phyloP scores from a whole-genome alignment of 2,113 vertebrate genomes.

The Xiphias gladius region DNA sequence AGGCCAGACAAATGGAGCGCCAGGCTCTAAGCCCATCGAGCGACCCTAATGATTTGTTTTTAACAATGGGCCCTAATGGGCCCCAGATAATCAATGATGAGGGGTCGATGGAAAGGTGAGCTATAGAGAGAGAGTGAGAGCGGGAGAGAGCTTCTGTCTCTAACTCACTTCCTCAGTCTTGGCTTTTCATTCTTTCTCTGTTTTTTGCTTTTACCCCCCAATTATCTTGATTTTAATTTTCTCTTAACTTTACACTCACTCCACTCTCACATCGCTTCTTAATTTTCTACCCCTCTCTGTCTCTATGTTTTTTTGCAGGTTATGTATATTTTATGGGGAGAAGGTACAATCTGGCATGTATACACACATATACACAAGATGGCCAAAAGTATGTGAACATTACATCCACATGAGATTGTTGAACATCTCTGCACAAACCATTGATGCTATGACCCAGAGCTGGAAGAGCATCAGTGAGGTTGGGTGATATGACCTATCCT shows the following conservation, averaged over 20 bases:
- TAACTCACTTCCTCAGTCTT: slow-evolving; percentile 50
- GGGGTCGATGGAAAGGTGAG: slow-evolving; percentile 92
- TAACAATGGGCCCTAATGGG: slow-evolving; percentile 97
- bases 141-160: slow-evolving; percentile 41
- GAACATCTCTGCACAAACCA: neutral
- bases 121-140: slow-evolving; percentile 73
- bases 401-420: neutral
- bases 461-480: neutral
- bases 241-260: slow-evolving; percentile 25
- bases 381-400: neutral
- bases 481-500: neutral
- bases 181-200: slow-evolving; percentile 33
- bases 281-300: neutral
- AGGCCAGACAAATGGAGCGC: slow-evolving; percentile 92
- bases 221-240: slow-evolving; percentile 58
- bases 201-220: slow-evolving; percentile 38
- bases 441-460: neutral
- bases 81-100: slow-evolving; percentile 95
- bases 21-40: slow-evolving; percentile 92
- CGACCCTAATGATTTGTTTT: slow-evolving; percentile 91
- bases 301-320: neutral
- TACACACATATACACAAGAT: neutral
- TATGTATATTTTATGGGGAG: slow-evolving; percentile 32
- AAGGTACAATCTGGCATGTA: slow-evolving; percentile 19
- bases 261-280: neutral